Conservation (phyloP, 2,797 vertebrate species). For the Phoxinus dragarum region DNA sequence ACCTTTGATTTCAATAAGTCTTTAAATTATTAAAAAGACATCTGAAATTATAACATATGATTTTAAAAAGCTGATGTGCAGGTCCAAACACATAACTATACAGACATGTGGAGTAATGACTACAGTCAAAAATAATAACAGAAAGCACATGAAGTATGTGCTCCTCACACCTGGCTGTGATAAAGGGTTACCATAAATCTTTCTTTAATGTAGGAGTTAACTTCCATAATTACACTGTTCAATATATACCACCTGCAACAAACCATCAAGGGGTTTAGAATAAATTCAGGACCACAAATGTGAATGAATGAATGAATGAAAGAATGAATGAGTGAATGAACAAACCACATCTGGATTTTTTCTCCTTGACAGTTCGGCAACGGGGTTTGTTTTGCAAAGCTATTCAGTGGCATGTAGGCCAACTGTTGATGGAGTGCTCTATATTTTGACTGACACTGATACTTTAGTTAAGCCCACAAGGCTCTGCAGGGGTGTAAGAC, state of each 20-base stretch:
- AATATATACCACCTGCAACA: neutral
- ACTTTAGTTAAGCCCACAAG: constrained; percentile 71
- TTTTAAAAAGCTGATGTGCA: constrained; percentile 17
- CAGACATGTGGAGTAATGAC: constrained; percentile 16
- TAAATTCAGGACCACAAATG: constrained; percentile 5
- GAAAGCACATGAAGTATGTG: constrained; percentile 28
- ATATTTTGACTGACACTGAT: constrained; percentile 78
- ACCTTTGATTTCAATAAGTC: neutral
- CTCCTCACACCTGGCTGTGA: constrained; percentile 40
- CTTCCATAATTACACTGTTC: constrained; percentile 27
- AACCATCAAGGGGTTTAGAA: neutral
- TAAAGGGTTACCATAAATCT: constrained; percentile 40
- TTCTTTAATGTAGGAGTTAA: constrained; percentile 33
- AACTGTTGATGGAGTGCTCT: constrained; percentile 71
- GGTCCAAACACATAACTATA: constrained; percentile 5
- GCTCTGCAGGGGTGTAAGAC: constrained; percentile 76
- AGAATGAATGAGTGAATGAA: constrained; percentile 2
- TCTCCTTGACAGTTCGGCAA: constrained; percentile 65
- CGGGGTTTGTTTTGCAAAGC: constrained; percentile 75
- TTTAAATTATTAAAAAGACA: neutral
- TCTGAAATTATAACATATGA: neutral
- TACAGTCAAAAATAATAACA: constrained; percentile 34
- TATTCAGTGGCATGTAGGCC: constrained; percentile 70
- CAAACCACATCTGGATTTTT: constrained; percentile 53
- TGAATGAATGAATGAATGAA: constrained; percentile 5